Evolutionary conservation across 2,113 vertebrate genomes (phyloP), one percentile per base, ranked within the genome.

Genomic region (Porphyrio hochstetteri): DNA sequence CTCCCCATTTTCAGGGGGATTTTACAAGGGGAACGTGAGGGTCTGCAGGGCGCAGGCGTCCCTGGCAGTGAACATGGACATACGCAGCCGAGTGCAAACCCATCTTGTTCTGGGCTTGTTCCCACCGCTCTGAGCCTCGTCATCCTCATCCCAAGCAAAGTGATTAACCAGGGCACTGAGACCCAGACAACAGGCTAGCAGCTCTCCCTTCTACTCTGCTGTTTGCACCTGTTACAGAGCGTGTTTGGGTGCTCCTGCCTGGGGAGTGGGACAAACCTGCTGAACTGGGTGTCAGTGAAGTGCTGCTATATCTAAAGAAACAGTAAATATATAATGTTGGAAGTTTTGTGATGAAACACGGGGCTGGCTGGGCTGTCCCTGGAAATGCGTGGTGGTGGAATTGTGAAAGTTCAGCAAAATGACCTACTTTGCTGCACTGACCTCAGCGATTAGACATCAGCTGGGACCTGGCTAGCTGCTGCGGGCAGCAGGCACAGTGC

Each of bases 141-240:
- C 77, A 86, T 53, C 52, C 38, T 69, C 42, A 59, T 6, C 6
- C 7, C 0, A 0, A 46, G 13, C 17, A 60, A 68, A 69, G 55
- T 14, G 10, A 33, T 79, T 56, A n/a, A 52, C 46, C 17, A 52
- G 21, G 53, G 35, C 9, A 42, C 33, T 1, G 1, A 91, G 71
- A 29, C 46, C 1, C 1, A 63, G 40, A 42, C 1, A 0, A 19
- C 19, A 69, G 50, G 20, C 29, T 48, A 1, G 1, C 19, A 50
- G 23, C 35, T 48, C 29, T 61, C 1, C 2, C 28, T 29, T 64
- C 16, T 0, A 0, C n/a, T 83, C 38, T 29, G 2, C 27, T 83
- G 11, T 44, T 42, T 63, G 24, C 35, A 28, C 64, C 38, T 53
- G 25, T 44, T 65, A 21, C 0, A 0, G 19, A 52, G 16, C 0